phyloP scores from a whole-genome alignment of 2,888 invertebrate species.

The Entomobrya multifasciata region DNA sequence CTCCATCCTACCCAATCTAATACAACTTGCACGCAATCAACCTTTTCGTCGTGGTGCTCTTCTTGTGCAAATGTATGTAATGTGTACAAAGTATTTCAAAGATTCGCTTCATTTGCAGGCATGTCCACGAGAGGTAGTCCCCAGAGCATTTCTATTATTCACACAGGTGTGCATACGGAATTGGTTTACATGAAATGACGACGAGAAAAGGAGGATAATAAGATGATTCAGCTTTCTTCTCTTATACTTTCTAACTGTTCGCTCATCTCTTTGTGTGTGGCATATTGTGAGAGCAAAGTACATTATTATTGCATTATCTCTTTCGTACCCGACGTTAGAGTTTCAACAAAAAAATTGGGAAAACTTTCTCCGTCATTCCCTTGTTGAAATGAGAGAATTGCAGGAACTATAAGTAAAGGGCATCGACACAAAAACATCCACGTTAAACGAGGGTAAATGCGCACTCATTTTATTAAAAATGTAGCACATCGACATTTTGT shows the following conservation, averaged over 20 bases:
- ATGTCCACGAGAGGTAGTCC: conserved; percentile 70
- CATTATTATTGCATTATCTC: conserved; percentile 63
- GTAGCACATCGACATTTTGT: conserved; percentile 43
- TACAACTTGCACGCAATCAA: conserved; percentile 65
- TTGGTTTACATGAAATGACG: not conserved
- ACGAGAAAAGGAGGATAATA: conserved; percentile 3
- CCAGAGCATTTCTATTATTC: conserved; percentile 67
- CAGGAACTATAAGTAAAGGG: not conserved
- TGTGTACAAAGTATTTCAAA: conserved; percentile 53
- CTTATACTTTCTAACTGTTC: not conserved
- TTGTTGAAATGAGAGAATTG: not conserved
- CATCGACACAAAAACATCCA: not conserved
- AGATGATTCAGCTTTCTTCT: conserved; percentile 1
- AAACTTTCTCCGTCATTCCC: not conserved
- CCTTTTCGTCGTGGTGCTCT: conserved; percentile 20
- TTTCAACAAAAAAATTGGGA: not conserved
- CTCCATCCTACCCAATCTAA: conserved; percentile 55
- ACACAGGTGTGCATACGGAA: conserved; percentile 60
- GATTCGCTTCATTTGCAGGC: conserved; percentile 65
- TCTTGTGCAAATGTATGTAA: not conserved
- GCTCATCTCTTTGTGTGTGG: not conserved
- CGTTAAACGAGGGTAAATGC: conserved; percentile 17
- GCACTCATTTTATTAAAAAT: conserved; percentile 63
- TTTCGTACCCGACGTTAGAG: conserved; percentile 27
- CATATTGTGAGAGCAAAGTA: conserved; percentile 18